Conservation (phyloP, 2,113 vertebrate genomes). For the Carlito syrichta region DNA sequence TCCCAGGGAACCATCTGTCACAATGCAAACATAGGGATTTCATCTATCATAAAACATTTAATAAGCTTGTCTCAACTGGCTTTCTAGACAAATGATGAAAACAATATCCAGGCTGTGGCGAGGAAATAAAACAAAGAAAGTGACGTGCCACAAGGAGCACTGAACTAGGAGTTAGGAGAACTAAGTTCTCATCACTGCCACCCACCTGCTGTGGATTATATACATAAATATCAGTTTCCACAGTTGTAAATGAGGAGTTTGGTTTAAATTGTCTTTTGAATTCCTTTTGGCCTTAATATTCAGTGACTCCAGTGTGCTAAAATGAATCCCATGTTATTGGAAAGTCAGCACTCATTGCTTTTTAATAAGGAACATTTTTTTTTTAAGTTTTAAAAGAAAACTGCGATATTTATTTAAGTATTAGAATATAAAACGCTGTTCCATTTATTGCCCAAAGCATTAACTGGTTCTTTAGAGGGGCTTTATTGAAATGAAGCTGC, state of each 20-base stretch:
- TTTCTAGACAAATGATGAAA: neutral
- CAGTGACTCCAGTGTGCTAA: neutral
- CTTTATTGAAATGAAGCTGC: neutral
- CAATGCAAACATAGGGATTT: neutral
- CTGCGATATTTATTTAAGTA: neutral
- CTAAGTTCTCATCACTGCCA: accelerated
- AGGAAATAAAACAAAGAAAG: neutral
- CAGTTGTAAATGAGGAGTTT: neutral
- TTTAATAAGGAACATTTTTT: neutral
- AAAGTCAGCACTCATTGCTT: neutral
- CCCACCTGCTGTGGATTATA: too few species aligned
- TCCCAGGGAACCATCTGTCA: constrained; percentile 24
- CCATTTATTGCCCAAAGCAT: neutral
- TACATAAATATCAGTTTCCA: neutral
- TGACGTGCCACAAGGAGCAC: neutral
- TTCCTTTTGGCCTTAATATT: neutral
- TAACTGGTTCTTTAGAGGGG: neutral
- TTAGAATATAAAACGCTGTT: neutral
- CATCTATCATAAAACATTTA: constrained; percentile 11
- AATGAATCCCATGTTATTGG: neutral
- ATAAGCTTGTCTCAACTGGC: neutral
- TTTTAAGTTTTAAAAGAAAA: constrained; percentile 11
- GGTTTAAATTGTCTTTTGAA: neutral
- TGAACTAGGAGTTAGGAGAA: accelerated
- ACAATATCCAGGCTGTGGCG: neutral